Conservation (phyloP, 2,797 vertebrate genomes). For the Sebastes oblongus region DNA sequence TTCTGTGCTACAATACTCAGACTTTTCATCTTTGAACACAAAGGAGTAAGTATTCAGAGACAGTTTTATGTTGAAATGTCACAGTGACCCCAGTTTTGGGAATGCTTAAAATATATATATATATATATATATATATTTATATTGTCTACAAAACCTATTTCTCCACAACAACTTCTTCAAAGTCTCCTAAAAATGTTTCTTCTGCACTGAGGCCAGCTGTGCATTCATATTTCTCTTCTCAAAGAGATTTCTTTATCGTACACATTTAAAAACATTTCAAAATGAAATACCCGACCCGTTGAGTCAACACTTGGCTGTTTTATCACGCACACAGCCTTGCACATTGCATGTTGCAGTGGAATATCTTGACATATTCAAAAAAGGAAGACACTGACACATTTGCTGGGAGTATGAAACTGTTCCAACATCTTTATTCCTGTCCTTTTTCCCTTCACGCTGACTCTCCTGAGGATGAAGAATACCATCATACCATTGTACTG, state of each 20-base stretch:
- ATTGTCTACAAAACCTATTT: slow-evolving; percentile 25
- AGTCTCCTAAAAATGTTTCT: slow-evolving; percentile 10
- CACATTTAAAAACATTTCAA: slow-evolving; percentile 54
- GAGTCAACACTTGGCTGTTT: slow-evolving; percentile 45
- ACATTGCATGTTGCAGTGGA: slow-evolving; percentile 41
- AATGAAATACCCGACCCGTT: slow-evolving; percentile 40
- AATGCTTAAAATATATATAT: no score
- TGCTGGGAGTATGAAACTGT: slow-evolving; percentile 55
- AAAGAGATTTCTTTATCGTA: slow-evolving; percentile 16
- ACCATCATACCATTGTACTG: slow-evolving; percentile 66
- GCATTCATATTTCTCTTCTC: slow-evolving; percentile 38
- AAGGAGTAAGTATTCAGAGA: neutral
- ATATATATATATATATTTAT: no score
- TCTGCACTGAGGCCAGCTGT: slow-evolving; percentile 13
- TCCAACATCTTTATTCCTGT: slow-evolving; percentile 72
- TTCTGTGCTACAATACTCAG: neutral
- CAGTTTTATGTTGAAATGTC: neutral
- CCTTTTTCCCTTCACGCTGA: slow-evolving; percentile 65
- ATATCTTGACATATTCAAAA: slow-evolving; percentile 56
- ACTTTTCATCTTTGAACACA: neutral
- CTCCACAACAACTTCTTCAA: slow-evolving; percentile 14
- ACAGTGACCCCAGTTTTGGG: neutral
- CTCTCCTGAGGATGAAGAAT: slow-evolving; percentile 73
- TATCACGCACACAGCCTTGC: slow-evolving; percentile 39
- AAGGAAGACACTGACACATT: slow-evolving; percentile 52